phyloP scores from a whole-genome alignment of 23 tunicate species.

The Ciona savignyi region DNA sequence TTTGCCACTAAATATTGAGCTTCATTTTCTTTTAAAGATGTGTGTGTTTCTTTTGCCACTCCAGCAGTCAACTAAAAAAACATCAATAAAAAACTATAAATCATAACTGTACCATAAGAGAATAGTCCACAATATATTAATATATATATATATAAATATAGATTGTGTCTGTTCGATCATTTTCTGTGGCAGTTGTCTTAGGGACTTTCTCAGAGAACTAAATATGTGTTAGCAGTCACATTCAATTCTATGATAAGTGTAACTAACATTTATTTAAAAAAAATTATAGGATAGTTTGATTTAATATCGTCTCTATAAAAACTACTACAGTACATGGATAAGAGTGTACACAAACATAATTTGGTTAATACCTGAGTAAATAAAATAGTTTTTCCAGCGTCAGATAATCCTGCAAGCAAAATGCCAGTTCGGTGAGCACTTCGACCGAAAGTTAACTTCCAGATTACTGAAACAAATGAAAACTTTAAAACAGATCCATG shows the following conservation, averaged over 20 bases:
- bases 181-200: too few species aligned
- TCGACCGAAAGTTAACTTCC: slow-evolving; percentile 34
- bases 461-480: slow-evolving; percentile 47
- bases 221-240: too few species aligned
- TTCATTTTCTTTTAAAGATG: slow-evolving; percentile 59
- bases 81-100: neutral
- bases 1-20: slow-evolving; percentile 27
- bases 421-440: slow-evolving; percentile 29
- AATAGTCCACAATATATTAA: neutral
- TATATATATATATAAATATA: neutral
- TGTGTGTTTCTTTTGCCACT: slow-evolving; percentile 32
- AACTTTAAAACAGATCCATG: neutral
- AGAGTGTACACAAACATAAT: too few species aligned
- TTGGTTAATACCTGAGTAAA: slow-evolving; percentile 26
- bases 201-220: too few species aligned
- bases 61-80: slow-evolving; percentile 30
- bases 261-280: too few species aligned
- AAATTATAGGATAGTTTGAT: too few species aligned
- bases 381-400: slow-evolving; percentile 57
- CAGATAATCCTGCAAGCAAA: slow-evolving; percentile 49
- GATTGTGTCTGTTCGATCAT: too few species aligned
- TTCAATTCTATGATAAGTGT: too few species aligned
- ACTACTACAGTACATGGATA: too few species aligned
- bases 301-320: too few species aligned
- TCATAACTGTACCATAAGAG: neutral